Conservation (phyloP, 2,113 vertebrate genomes). For the Ascaphus truei region DNA sequence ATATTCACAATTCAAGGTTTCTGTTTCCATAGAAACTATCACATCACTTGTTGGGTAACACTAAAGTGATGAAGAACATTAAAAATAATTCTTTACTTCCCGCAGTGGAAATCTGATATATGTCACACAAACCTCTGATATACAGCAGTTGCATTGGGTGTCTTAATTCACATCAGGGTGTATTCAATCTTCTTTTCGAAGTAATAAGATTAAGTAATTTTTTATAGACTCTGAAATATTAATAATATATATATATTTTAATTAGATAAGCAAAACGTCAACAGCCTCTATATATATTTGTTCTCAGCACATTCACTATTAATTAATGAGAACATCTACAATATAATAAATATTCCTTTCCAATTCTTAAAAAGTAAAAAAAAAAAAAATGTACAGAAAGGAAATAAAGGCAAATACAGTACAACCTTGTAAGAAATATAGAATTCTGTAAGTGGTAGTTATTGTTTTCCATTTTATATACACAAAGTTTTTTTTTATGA, state of each 20-base stretch:
- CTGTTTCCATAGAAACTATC: conserved; percentile 53
- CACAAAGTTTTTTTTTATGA: too few species aligned
- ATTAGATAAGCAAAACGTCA: conserved; percentile 48
- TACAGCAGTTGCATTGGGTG: conserved; percentile 34
- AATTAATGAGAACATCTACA: conserved; percentile 51
- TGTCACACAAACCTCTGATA: conserved; percentile 37
- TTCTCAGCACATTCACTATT: conserved; percentile 39
- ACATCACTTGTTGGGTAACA: conserved; percentile 58
- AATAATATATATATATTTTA: conserved; percentile 47
- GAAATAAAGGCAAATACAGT: too few species aligned
- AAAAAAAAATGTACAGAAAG: conserved; percentile 13
- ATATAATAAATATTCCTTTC: conserved; percentile 12
- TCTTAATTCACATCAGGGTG: conserved; percentile 47
- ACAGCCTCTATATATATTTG: conserved; percentile 43
- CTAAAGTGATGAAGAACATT: conserved; percentile 56
- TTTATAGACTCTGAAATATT: conserved; percentile 51
- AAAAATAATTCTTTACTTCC: conserved; percentile 55
- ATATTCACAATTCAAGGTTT: conserved; percentile 41
- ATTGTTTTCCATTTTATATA: too few species aligned
- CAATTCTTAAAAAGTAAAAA: conserved; percentile 20
- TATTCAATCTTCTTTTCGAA: conserved; percentile 47
- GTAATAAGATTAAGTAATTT: conserved; percentile 55
- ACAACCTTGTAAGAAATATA: too few species aligned
- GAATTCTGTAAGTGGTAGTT: too few species aligned
- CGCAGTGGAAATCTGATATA: conserved; percentile 45